These are phyloP conservation scores for Callipepla squamata DNA, from an alignment of 2,113 vertebrate species.

Conservation along the genomic window DNA sequence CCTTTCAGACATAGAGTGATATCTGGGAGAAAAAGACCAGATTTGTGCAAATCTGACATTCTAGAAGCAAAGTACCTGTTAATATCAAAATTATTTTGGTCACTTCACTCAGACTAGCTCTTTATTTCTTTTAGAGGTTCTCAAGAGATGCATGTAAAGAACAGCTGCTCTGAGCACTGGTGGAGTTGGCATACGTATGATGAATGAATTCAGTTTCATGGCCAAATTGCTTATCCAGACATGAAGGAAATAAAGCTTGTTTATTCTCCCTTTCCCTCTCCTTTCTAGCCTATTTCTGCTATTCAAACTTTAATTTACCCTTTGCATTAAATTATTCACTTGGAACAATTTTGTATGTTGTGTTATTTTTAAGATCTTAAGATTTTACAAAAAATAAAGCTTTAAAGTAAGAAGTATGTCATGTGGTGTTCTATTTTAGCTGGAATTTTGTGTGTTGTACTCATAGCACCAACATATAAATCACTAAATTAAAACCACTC, in stretches of 20 bases:
- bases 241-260: slow-evolving; percentile 70
- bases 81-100: slow-evolving; percentile 38
- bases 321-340: slow-evolving; percentile 33
- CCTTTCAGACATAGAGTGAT: neutral
- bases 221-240: slow-evolving; percentile 78
- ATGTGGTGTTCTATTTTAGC: neutral
- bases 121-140: slow-evolving; percentile 26
- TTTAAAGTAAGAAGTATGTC: slow-evolving; percentile 12
- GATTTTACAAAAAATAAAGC: slow-evolving; percentile 12
- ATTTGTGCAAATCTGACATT: neutral
- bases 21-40: neutral
- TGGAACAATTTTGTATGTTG: neutral
- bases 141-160: neutral
- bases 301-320: slow-evolving; percentile 27
- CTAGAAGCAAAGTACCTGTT: slow-evolving; percentile 38
- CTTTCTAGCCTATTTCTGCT: slow-evolving; percentile 8
- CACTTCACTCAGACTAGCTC: neutral
- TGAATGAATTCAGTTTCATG: slow-evolving; percentile 64
- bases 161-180: slow-evolving; percentile 50
- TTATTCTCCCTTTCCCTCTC: neutral
- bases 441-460: neutral
- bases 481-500: neutral
- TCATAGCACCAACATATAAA: neutral
- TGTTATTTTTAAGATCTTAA: slow-evolving; percentile 33
- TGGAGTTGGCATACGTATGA: slow-evolving; percentile 71